These are phyloP conservation scores for Cheirogaleus medius DNA, from an alignment of 2,113 vertebrate species.

Conservation along the genomic window DNA sequence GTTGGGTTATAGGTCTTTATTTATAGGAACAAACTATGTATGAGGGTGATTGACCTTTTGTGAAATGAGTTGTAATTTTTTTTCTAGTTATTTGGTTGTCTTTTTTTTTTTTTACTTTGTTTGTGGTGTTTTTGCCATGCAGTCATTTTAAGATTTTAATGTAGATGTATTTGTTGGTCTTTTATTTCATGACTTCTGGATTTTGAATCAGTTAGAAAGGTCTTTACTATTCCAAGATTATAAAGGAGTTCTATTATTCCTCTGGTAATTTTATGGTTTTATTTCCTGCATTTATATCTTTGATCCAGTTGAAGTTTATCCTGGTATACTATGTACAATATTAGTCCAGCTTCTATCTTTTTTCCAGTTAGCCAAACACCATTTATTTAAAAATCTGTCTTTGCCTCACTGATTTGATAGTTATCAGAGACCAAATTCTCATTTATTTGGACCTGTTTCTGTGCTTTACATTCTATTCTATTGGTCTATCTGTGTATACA, in stretches of 20 bases:
- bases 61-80: background rate
- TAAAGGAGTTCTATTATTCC: background rate
- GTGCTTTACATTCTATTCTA: background rate
- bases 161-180: background rate
- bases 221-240: slow-evolving; percentile 8
- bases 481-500: background rate
- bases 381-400: slow-evolving; percentile 36
- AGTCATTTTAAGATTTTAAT: slow-evolving; percentile 7
- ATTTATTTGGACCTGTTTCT: background rate
- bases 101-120: background rate
- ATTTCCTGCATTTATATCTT: slow-evolving; percentile 37
- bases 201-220: background rate
- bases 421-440: background rate
- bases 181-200: slow-evolving; percentile 41
- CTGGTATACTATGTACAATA: background rate
- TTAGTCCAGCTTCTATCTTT: background rate
- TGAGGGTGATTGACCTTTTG: background rate
- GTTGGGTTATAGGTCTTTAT: background rate
- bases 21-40: slow-evolving; percentile 9
- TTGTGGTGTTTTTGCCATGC: background rate
- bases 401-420: slow-evolving; percentile 10
- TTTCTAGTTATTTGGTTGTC: background rate
- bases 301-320: background rate
- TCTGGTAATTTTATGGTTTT: slow-evolving; percentile 46
- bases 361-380: background rate